A percentile compares a stretch with the other conserved stretches of the same genome.
Conservation (phyloP, 2,888 invertebrate genomes). For the Perithous albicinctus region DNA sequence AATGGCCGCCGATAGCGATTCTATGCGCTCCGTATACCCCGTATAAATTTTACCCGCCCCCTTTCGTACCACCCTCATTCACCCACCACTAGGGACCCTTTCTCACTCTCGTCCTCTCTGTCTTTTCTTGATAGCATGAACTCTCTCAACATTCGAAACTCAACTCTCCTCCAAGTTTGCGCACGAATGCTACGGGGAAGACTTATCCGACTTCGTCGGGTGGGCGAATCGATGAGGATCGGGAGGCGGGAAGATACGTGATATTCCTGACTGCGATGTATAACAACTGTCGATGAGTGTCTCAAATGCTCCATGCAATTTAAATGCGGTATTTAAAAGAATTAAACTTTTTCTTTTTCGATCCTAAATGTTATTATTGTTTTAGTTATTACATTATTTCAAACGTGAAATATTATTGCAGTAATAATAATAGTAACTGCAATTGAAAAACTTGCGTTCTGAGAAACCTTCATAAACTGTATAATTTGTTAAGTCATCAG, state of each 20-base stretch:
- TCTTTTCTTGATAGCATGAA: constrained; percentile 61
- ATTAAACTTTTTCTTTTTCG: background rate
- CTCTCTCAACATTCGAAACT: constrained; percentile 53
- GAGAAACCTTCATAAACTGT: background rate
- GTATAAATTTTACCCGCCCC: constrained; percentile 69
- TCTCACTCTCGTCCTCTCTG: constrained; percentile 54
- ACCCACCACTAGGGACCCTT: constrained; percentile 47
- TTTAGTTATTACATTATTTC: too few species aligned
- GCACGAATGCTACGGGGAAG: constrained; percentile 59
- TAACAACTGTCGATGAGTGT: constrained; percentile 18
- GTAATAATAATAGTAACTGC: background rate
- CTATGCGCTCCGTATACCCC: constrained; percentile 79
- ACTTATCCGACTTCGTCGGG: constrained; percentile 62
- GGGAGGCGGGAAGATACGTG: constrained; percentile 31
- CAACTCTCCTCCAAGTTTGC: constrained; percentile 60
- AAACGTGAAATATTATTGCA: background rate
- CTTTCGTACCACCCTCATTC: constrained; percentile 42
- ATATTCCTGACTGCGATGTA: constrained; percentile 20
- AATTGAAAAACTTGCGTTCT: background rate
- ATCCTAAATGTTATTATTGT: too few species aligned
- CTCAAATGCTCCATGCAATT: background rate
- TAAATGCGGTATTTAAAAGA: background rate
- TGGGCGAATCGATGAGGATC: constrained; percentile 59
- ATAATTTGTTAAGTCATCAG: too few species aligned
- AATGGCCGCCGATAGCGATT: constrained; percentile 85